Evolutionary conservation across 2,113 vertebrate genomes (phyloP), one percentile per base, ranked within the genome.

Genomic region (Mohoua ochrocephala): DNA sequence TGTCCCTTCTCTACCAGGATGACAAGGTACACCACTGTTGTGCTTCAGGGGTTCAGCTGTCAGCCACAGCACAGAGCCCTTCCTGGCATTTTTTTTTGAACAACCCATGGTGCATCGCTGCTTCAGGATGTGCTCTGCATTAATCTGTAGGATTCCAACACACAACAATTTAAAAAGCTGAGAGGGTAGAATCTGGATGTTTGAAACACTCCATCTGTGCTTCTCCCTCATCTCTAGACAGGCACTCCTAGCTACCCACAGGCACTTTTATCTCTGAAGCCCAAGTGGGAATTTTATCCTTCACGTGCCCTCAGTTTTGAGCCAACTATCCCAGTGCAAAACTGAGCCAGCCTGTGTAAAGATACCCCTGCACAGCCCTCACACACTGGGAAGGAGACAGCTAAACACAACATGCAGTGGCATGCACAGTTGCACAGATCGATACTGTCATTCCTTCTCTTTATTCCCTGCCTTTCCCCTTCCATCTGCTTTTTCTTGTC

Each of bases 21-120:
- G 7, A 27, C 7, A 15, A 80, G 19, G 22, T 10, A 3, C 37
- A 4, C 59, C 18, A 5, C 45, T 9, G 75, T 10, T 22, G 33
- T 89, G 61, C 76, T 75, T 33, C 80, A 41, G 68, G 63, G 47
- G 20, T 35, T 50, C 71, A 26, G 8, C 31, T 71, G 24, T 7
- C 84, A 94, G 79, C n/a, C 54, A 44, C 28, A 35, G 59, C 82
- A 21, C 10, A 8, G 47, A 59, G 87, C 44, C 35, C 47, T 18
- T 74, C n/a, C 73, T 59, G 45, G 17, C 1, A 0, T 9, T 52
- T 42, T 9, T 52, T 42, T 1, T 1, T 27, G 63, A 59, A 1
- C 86, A 89, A 2, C 33, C 33, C 5, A 1, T 6, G 2, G 39
- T 27, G 33, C 59, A 31, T 30, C 23, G 1, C 59, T 84, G 65